A percentile compares a stretch with the other conserved stretches of the same genome.
phyloP scores from a whole-genome alignment of 2,113 vertebrate species.

The Eolophus roseicapilla region DNA sequence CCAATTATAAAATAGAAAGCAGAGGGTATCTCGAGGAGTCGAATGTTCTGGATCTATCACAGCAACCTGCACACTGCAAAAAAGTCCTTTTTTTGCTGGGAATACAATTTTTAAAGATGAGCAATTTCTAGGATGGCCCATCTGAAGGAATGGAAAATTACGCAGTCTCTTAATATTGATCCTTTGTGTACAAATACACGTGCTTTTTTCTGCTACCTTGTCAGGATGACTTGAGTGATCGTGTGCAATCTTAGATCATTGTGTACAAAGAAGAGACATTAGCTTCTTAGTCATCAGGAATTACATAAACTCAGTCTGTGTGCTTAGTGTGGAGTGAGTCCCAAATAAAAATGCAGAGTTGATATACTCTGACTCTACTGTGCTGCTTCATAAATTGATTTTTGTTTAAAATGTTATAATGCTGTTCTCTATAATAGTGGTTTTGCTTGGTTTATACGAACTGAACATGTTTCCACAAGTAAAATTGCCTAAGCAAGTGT shows the following conservation, averaged over 20 bases:
- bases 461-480: neutral
- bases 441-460: neutral
- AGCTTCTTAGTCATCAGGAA: constrained; percentile 1
- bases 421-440: neutral
- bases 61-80: neutral
- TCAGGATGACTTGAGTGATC: neutral
- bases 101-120: neutral
- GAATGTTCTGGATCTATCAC: neutral
- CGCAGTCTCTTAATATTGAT: constrained; percentile 19
- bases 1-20: neutral
- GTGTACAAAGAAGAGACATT: neutral
- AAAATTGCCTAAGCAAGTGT: neutral
- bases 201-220: neutral
- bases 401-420: neutral
- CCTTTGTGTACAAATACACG: neutral
- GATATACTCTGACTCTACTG: neutral
- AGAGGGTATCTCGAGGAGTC: neutral
- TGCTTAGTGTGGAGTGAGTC: neutral
- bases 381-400: neutral
- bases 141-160: neutral
- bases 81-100: neutral
- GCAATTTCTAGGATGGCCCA: neutral
- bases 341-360: neutral
- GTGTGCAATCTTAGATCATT: neutral
- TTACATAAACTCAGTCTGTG: neutral